phyloP scores from a whole-genome alignment of 2,113 vertebrate genomes.

The Paedocypris sp. region DNA sequence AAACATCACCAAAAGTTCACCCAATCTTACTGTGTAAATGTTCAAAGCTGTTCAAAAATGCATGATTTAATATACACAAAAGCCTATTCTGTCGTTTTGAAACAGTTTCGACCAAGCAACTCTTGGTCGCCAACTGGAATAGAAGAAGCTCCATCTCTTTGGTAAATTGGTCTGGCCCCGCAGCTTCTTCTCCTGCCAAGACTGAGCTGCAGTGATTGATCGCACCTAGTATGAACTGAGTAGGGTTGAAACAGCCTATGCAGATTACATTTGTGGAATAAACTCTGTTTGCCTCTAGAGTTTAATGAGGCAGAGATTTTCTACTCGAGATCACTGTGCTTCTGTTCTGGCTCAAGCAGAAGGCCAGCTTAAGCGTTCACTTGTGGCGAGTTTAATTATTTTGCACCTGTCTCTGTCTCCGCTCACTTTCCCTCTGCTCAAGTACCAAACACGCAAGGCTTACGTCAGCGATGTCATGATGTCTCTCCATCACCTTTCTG shows the following conservation, averaged over 20 bases:
- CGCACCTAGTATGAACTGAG: conserved; percentile 5
- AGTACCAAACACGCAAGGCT: neutral
- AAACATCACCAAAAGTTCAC: too few species aligned
- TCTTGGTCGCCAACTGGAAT: neutral
- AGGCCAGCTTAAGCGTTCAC: neutral
- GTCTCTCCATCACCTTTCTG: neutral
- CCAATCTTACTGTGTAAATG: too few species aligned
- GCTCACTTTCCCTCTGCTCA: neutral
- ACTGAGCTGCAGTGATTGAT: conserved; percentile 28
- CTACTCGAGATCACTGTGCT: neutral
- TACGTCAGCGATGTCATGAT: conserved; percentile 10
- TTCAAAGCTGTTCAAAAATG: too few species aligned
- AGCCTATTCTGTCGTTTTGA: too few species aligned
- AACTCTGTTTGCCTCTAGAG: neutral
- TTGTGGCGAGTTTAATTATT: neutral
- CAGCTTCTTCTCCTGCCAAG: neutral
- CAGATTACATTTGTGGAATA: conserved; percentile 9
- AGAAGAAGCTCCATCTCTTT: conserved; percentile 7
- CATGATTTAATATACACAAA: too few species aligned
- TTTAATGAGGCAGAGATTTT: conserved; percentile 22
- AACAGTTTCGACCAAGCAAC: conserved; percentile 3
- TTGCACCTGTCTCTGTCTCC: neutral
- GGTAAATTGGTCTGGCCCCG: conserved; percentile 1
- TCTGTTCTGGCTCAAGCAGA: neutral
- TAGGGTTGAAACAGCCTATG: neutral